Conservation (phyloP, 2,113 vertebrate species). For the Grammomys dolichurus region DNA sequence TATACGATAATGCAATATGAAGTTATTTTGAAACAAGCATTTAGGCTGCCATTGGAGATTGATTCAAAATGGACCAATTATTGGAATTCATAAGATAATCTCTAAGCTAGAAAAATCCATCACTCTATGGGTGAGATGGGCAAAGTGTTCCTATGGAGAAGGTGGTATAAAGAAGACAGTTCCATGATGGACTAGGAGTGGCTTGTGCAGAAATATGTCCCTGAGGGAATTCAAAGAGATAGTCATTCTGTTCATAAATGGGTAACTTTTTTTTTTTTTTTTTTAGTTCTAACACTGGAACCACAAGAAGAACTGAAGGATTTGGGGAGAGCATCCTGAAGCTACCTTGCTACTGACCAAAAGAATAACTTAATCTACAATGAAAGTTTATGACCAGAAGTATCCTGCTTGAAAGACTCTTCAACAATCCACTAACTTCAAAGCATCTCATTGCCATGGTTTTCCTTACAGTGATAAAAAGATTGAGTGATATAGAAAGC, state of each 20-base stretch:
- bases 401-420: neutral
- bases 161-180: neutral
- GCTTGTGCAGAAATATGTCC: neutral
- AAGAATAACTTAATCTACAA: neutral
- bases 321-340: neutral
- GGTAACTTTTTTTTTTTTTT: neutral
- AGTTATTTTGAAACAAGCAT: neutral
- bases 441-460: neutral
- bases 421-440: neutral
- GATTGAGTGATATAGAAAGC: conserved; percentile 18
- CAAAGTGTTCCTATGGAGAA: neutral
- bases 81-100: conserved; percentile 12
- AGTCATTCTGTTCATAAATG: neutral
- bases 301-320: neutral
- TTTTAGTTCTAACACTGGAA: neutral
- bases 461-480: neutral
- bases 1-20: neutral
- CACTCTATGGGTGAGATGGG: neutral
- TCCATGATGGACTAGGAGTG: neutral
- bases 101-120: conserved; percentile 4
- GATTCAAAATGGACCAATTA: neutral
- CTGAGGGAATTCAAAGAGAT: neutral
- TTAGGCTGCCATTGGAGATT: neutral
- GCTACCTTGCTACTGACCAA: neutral
- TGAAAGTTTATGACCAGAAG: neutral